Conservation (phyloP, 2,113 vertebrate species). For the Periophthalmodon schlosseri region DNA sequence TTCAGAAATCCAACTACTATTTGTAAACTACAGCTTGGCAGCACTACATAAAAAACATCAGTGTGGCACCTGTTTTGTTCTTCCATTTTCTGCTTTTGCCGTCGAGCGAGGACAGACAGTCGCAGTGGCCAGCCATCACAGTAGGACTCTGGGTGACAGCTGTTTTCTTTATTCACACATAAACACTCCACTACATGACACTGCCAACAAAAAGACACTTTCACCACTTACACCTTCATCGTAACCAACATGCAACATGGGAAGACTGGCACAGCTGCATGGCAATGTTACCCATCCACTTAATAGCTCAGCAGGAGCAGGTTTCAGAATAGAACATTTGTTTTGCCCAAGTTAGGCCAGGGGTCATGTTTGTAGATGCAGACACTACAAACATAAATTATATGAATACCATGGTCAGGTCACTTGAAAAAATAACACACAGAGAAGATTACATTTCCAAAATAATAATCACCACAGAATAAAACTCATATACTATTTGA, state of each 20-base stretch:
- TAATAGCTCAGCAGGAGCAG: conserved; percentile 35
- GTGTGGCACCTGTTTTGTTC: neutral
- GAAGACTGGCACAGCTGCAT: conserved; percentile 16
- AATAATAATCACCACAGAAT: too few relatives aligned
- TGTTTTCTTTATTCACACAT: conserved; percentile 27
- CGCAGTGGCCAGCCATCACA: neutral
- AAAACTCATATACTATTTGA: too few relatives aligned
- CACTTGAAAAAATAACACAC: too few relatives aligned
- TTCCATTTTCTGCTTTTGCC: neutral
- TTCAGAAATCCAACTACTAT: neutral
- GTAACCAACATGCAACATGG: conserved; percentile 1
- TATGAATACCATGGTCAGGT: neutral
- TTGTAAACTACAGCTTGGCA: neutral
- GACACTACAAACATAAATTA: neutral
- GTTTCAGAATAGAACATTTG: conserved; percentile 12
- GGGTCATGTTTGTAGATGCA: conserved; percentile 32
- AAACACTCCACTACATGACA: conserved; percentile 19
- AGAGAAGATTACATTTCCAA: too few relatives aligned
- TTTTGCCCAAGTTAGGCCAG: conserved; percentile 32
- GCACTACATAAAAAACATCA: neutral
- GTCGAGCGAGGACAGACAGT: neutral
- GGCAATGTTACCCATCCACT: conserved; percentile 22
- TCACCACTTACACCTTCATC: conserved; percentile 26
- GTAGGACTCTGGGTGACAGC: neutral
- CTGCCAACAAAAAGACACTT: conserved; percentile 5